Conservation (phyloP, 1,140 invertebrate species). For the Trinorchestia longiramus region DNA sequence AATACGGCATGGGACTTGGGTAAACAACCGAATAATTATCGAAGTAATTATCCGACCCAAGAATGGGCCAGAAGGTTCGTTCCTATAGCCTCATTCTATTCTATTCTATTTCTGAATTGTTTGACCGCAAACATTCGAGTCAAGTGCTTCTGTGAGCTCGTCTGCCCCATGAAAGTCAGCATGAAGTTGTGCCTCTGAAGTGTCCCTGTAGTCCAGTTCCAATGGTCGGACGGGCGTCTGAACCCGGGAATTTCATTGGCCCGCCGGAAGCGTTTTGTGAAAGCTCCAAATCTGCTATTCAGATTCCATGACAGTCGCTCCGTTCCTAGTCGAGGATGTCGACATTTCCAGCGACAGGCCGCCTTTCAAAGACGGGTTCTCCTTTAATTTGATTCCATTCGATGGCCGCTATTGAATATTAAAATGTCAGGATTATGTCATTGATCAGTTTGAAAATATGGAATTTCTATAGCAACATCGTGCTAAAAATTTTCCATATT, state of each 20-base stretch:
- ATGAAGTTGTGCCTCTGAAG: neutral
- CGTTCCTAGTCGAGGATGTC: neutral
- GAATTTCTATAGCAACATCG: neutral
- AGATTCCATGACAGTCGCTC: neutral
- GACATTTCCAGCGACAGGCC: neutral
- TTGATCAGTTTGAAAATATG: neutral
- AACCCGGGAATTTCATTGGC: neutral
- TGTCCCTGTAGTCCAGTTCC: neutral
- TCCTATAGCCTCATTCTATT: no score
- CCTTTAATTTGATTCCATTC: slow-evolving; percentile 9
- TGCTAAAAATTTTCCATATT: neutral
- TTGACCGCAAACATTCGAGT: neutral
- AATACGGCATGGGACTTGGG: no score
- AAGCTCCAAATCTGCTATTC: slow-evolving; percentile 7
- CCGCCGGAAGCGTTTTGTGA: neutral
- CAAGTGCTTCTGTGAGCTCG: neutral
- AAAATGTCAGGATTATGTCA: neutral
- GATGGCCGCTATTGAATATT: neutral
- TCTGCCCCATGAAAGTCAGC: neutral
- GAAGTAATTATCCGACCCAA: no score
- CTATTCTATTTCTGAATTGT: neutral
- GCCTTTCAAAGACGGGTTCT: neutral
- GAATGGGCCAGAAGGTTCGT: no score
- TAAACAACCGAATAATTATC: no score
- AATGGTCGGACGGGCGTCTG: neutral